phyloP scores from a whole-genome alignment of 2,888 invertebrate species.

The Drosophila hawaiiensis region DNA sequence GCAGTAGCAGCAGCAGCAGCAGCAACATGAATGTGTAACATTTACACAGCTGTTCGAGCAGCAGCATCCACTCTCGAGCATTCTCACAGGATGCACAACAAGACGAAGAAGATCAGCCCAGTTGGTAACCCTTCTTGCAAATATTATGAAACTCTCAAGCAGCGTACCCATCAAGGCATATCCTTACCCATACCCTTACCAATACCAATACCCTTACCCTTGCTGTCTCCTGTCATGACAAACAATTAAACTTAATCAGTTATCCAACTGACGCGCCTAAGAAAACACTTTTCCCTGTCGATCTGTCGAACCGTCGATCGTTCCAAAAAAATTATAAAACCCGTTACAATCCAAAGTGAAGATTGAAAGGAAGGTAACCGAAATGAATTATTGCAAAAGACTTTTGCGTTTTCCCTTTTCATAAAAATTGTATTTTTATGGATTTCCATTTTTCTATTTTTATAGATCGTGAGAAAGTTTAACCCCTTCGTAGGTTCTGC shows the following conservation, averaged over 20 bases:
- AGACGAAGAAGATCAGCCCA: slow-evolving; percentile 6
- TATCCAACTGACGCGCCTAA: slow-evolving; percentile 53
- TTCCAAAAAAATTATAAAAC: slow-evolving; percentile 15
- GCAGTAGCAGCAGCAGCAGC: neutral
- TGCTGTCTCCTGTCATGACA: slow-evolving; percentile 41
- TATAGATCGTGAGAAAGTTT: slow-evolving; percentile 79
- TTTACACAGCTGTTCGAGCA: slow-evolving; percentile 36
- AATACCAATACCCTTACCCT: neutral
- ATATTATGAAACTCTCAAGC: slow-evolving; percentile 60
- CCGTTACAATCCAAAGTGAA: slow-evolving; percentile 50
- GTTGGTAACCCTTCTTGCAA: slow-evolving; percentile 48
- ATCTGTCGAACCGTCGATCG: slow-evolving; percentile 48
- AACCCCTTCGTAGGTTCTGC: slow-evolving; percentile 65
- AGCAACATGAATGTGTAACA: neutral
- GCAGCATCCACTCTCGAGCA: slow-evolving; percentile 6
- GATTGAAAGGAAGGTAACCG: slow-evolving; percentile 17
- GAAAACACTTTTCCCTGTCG: slow-evolving; percentile 65
- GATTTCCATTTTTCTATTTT: slow-evolving; percentile 62
- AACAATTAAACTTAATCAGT: slow-evolving; percentile 68
- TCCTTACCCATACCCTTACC: neutral
- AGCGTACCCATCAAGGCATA: slow-evolving; percentile 3
- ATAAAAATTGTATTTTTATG: slow-evolving; percentile 44
- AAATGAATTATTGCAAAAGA: slow-evolving; percentile 58
- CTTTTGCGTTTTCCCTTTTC: slow-evolving; percentile 57
- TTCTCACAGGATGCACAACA: slow-evolving; percentile 34